Conservation (phyloP, 2,888 invertebrate species). For the Cyaniris semiargus region DNA sequence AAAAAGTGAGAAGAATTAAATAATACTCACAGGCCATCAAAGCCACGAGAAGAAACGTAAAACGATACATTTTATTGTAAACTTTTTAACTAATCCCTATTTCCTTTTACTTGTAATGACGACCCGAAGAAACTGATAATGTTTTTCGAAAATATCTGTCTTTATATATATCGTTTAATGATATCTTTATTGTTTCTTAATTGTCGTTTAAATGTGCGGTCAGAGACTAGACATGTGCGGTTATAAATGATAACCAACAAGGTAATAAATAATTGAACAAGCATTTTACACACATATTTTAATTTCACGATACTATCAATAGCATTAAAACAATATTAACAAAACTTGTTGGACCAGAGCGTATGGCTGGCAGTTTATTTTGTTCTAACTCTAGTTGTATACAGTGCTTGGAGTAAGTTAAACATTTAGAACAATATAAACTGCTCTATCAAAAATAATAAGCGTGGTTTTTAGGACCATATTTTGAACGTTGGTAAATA, state of each 20-base stretch:
- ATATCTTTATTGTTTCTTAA: background rate
- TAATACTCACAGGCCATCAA: background rate
- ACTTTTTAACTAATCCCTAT: background rate
- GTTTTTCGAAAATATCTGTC: background rate
- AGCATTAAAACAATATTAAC: conserved; percentile 12
- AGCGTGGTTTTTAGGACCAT: background rate
- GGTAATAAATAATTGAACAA: background rate
- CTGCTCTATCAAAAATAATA: background rate
- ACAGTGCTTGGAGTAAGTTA: background rate
- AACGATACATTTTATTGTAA: background rate
- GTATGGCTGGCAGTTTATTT: conserved; percentile 1
- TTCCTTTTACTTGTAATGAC: background rate
- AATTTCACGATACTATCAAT: background rate
- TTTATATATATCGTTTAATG: background rate
- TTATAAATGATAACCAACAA: background rate
- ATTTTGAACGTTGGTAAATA: too few relatives aligned
- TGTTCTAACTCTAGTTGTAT: background rate
- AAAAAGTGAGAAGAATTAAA: background rate
- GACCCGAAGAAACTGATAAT: background rate
- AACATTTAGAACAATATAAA: background rate
- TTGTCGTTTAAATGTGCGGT: background rate
- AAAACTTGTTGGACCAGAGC: conserved; percentile 19
- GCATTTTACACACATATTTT: conserved; percentile 7
- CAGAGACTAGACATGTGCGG: too few relatives aligned
- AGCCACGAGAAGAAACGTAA: background rate